These are phyloP conservation scores for Crotalus tigris DNA, from an alignment of 2,113 vertebrate species.

Conservation along the genomic window DNA sequence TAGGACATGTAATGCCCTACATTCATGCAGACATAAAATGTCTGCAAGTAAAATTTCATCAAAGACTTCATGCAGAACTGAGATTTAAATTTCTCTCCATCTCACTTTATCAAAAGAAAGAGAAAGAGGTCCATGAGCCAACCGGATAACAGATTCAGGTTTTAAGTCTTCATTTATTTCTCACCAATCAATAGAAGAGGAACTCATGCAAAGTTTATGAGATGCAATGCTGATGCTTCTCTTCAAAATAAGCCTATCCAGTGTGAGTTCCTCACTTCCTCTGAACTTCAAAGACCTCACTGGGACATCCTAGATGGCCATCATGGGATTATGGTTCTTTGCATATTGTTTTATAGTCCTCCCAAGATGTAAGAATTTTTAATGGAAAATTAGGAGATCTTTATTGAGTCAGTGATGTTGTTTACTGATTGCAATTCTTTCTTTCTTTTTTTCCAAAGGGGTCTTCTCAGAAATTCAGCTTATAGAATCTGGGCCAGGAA, in stretches of 20 bases:
- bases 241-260: background rate
- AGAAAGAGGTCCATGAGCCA: background rate
- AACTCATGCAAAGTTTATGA: background rate
- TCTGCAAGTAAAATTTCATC: background rate
- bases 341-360: background rate
- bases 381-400: background rate
- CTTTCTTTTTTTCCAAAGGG: background rate
- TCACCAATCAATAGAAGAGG: background rate
- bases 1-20: no score
- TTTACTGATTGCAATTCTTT: background rate
- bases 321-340: background rate
- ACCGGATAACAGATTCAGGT: background rate
- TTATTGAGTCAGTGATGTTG: background rate
- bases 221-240: background rate
- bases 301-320: background rate
- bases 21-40: background rate
- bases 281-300: background rate
- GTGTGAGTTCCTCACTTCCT: no score
- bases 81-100: background rate
- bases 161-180: background rate
- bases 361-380: background rate
- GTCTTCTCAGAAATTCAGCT: background rate
- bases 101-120: background rate
- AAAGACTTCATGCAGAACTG: background rate
- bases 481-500: background rate